Conservation (phyloP, 1,140 invertebrate species). For the Aphis craccivora region DNA sequence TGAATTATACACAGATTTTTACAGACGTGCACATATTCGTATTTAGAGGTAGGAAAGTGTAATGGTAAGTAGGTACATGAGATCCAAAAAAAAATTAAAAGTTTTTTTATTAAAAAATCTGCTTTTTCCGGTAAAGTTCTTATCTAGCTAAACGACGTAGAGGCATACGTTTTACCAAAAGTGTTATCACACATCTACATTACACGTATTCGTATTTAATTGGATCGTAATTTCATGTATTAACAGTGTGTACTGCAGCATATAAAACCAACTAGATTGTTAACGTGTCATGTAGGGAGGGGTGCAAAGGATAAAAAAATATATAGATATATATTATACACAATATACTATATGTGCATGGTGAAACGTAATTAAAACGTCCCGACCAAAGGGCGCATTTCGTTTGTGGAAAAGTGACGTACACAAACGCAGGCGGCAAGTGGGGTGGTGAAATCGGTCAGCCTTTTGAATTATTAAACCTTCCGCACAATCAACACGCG, state of each 20-base stretch:
- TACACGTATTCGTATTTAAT: neutral
- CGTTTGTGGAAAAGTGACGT: neutral
- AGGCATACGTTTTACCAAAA: neutral
- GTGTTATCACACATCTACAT: neutral
- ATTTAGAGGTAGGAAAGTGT: neutral
- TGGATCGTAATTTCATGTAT: neutral
- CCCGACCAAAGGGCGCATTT: slow-evolving; percentile 25
- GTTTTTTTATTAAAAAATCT: neutral
- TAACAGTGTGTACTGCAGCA: neutral
- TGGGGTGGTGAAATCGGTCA: neutral
- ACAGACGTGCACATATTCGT: neutral
- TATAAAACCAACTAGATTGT: neutral
- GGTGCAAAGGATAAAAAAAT: neutral
- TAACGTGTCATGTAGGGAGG: neutral
- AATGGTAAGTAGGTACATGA: neutral
- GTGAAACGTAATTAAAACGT: slow-evolving; percentile 30
- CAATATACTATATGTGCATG: neutral
- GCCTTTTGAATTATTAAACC: slow-evolving; percentile 29
- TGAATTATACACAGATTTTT: neutral
- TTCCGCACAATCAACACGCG: slow-evolving; percentile 29
- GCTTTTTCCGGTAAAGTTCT: neutral
- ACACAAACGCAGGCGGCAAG: neutral
- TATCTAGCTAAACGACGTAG: neutral
- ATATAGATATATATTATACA: neutral
- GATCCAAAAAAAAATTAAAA: neutral